Base-by-base conservation (phyloP, 1,140 invertebrate genomes). In the Solenopsis fugax region DNA sequence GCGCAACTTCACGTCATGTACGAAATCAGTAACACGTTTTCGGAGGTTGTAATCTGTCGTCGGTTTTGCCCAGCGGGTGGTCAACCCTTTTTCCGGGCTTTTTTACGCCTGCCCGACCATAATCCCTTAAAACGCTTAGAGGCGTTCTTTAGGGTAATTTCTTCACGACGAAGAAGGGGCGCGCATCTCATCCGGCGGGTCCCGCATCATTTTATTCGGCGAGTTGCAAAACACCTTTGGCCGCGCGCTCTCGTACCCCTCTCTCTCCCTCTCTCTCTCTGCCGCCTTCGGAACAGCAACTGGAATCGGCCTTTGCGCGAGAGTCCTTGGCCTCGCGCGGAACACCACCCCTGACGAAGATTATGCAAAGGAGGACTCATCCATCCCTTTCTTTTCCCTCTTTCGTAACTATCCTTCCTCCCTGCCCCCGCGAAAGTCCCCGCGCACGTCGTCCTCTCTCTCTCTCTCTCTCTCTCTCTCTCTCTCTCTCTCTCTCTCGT, bases 101-200 rank as follows among this genome's bases (percentile, higher is more conserved):
- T 89, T 92, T 93, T 92, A 92, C 92, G 92, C 92, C 90, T 93
- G 92, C 91, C 90, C 87, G 92, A 91, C 75, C 88, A 87, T 93
- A 93, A 93, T 93, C 92, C 90, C 87, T 92, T 93, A 93, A 93
- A 93, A 92, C 92, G 92, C 92, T 93, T 93, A 92, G 90, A 91
- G 91, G 69, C 84, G 78, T 91, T 92, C 91, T 92, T 91, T 92
- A 92, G 92, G 93, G 90, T 93, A 94, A 94, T 94, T 94, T 93
- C 88, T 86, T 87, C 88, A 82, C 90, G 84, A 75, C 73, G 87
- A 78, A 64, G 82, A 78, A 85, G 62, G 48, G 52, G 62, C 48
- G 76, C 77, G 64, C 18, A 41, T 7, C 41, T 81, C 65, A 73
- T 72, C 72, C 88, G 86, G 16, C 65, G 76, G 54, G 67, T 18